phyloP scores from a whole-genome alignment of 2,888 invertebrate species.

The Sipha maydis region DNA sequence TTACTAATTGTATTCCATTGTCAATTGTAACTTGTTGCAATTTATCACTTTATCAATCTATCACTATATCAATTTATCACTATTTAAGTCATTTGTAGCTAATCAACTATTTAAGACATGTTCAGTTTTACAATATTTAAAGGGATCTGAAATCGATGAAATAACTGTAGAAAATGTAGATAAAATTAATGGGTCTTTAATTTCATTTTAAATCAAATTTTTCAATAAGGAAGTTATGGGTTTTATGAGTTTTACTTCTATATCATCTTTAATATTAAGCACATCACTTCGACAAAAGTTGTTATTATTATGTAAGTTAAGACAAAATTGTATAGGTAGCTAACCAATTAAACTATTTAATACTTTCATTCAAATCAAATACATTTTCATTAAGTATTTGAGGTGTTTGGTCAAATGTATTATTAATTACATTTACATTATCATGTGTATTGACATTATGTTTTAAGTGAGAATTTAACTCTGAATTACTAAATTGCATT shows the following conservation, averaged over 20 bases:
- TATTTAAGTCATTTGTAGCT: not conserved
- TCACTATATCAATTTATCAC: no score
- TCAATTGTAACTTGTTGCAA: no score
- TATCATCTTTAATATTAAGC: not conserved
- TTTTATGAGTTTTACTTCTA: not conserved
- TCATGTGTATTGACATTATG: not conserved
- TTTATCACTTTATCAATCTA: no score
- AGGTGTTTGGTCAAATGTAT: no score
- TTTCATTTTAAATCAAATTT: not conserved
- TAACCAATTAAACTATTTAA: not conserved
- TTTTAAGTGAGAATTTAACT: not conserved
- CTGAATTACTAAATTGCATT: not conserved
- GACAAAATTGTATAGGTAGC: not conserved
- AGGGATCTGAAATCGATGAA: not conserved
- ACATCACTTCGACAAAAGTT: conserved; percentile 14
- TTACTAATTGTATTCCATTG: no score
- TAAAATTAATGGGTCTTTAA: not conserved
- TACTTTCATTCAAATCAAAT: conserved; percentile 4
- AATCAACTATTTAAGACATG: not conserved
- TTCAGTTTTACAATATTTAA: not conserved
- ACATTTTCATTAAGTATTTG: not conserved
- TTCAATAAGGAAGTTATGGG: not conserved
- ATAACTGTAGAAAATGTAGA: not conserved
- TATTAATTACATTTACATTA: no score
- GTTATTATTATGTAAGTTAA: conserved; percentile 4